phyloP scores from a whole-genome alignment of 1,140 invertebrate genomes.

The Brachionus rotundiformis region DNA sequence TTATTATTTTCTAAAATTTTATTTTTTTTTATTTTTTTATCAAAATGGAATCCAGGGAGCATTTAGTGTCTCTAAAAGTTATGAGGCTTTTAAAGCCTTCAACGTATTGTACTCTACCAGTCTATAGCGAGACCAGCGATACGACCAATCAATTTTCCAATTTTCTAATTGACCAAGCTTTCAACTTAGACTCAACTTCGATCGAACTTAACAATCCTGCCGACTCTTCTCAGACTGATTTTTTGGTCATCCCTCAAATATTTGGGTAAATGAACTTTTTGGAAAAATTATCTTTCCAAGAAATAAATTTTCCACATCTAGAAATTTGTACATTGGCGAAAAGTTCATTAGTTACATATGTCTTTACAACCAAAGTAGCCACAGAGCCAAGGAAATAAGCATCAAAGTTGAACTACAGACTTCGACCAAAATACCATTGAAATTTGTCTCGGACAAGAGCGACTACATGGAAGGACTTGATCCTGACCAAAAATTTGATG shows the following conservation, averaged over 20 bases:
- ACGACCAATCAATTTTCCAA: background rate
- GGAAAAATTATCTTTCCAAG: background rate
- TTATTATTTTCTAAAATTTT: background rate
- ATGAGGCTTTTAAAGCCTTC: slow-evolving; percentile 33
- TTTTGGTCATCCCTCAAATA: slow-evolving; percentile 37
- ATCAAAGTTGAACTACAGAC: slow-evolving; percentile 44
- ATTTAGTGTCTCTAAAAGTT: slow-evolving; percentile 13
- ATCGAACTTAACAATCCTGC: background rate
- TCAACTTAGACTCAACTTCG: background rate
- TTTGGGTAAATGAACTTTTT: background rate
- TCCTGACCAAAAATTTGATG: slow-evolving; percentile 41
- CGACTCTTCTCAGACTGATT: slow-evolving; percentile 13
- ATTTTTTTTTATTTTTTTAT: background rate
- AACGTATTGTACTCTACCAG: slow-evolving; percentile 7
- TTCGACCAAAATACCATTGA: slow-evolving; percentile 4
- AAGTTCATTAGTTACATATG: slow-evolving; percentile 44
- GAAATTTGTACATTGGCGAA: slow-evolving; percentile 51
- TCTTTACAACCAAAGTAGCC: slow-evolving; percentile 37
- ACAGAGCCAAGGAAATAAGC: slow-evolving; percentile 5
- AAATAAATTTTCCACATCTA: background rate
- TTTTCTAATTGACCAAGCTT: background rate
- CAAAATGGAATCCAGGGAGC: slow-evolving; percentile 31
- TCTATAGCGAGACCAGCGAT: background rate
- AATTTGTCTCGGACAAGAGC: background rate
- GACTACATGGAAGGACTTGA: background rate